Percentiles rank a stretch among this genome's conserved stretches.
Evolutionary conservation across 2,797 vertebrate genomes (phyloP).

Genomic region (Scleropages formosus): DNA sequence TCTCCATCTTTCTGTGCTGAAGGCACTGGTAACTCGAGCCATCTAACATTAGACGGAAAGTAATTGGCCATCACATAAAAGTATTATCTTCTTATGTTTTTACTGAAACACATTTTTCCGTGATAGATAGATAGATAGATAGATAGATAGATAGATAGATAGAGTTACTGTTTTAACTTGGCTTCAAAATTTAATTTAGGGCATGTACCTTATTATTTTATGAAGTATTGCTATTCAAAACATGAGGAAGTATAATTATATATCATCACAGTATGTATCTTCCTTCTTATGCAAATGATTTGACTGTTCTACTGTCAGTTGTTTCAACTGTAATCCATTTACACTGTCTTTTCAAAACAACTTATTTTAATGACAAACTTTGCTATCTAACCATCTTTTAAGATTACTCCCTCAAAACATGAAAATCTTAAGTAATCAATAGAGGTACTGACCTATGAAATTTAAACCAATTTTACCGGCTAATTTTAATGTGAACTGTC

Average conservation of each 20-base stretch:
- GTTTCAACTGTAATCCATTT: background rate
- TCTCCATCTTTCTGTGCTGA: background rate
- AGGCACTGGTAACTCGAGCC: constrained; percentile 15
- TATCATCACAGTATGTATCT: background rate
- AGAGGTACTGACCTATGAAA: background rate
- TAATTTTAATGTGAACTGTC: background rate
- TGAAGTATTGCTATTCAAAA: background rate
- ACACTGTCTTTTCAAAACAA: background rate
- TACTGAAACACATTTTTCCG: too few relatives aligned
- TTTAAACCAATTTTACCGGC: background rate
- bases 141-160: too few relatives aligned
- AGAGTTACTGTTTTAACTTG: too few relatives aligned
- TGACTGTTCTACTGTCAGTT: too few relatives aligned
- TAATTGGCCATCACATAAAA: constrained; percentile 1
- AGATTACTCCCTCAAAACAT: background rate
- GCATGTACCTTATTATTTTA: too few relatives aligned
- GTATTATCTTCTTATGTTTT: background rate
- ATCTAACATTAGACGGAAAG: background rate
- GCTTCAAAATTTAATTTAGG: too few relatives aligned
- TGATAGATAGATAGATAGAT: too few relatives aligned
- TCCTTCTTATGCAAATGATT: too few relatives aligned
- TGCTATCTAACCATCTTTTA: background rate
- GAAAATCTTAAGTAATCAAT: background rate
- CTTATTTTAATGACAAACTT: background rate
- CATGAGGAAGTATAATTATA: background rate